Evolutionary conservation across 2,888 invertebrate species (phyloP), one percentile per base, ranked within the genome.

Genomic region (Synanthedon tipuliformis): DNA sequence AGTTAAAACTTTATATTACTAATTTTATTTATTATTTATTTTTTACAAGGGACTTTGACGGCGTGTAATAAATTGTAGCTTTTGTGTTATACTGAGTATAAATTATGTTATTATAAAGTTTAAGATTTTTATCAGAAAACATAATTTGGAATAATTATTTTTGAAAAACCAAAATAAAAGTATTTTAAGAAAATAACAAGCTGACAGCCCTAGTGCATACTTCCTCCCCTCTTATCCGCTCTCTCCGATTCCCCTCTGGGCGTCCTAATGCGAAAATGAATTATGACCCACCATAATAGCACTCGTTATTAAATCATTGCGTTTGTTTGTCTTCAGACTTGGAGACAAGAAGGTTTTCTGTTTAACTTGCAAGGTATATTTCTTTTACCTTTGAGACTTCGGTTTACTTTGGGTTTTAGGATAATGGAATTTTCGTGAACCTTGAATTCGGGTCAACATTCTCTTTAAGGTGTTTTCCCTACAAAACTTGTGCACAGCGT

Each of bases 181-280:
- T 63, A 62, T 57, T 56, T 50, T 49, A 50, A 50, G 48, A 18
- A 49, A 50, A 45, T 15, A 51, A 45, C 27, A 50, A 52, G 49
- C 41, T 49, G n/a, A 11, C 27, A 40, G 15, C 48, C 23, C 55
- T 48, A 52, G 34, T 57, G 56, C 34, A 56, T 57, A 59, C 57
- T 53, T 56, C 53, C 45, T 34, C 54, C 58, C 57, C 50, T 51
- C 56, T 54, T 58, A 11, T 18, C 49, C 12, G 11, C 51, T 50
- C 52, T 50, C 41, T 48, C 45, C 34, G 34, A 34, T 34, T 8
- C 34, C 34, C 34, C 34, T 34, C 34, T 34, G 54, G 53, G 56
- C 57, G 50, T 56, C 65, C 68, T 73, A 75, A 76, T 74, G 73
- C 66, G 71, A 73, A 71, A 72, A 75, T 75, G 74, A 76, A 71